phyloP scores from a whole-genome alignment of 2,113 vertebrate species.

The Antechinus flavipes region DNA sequence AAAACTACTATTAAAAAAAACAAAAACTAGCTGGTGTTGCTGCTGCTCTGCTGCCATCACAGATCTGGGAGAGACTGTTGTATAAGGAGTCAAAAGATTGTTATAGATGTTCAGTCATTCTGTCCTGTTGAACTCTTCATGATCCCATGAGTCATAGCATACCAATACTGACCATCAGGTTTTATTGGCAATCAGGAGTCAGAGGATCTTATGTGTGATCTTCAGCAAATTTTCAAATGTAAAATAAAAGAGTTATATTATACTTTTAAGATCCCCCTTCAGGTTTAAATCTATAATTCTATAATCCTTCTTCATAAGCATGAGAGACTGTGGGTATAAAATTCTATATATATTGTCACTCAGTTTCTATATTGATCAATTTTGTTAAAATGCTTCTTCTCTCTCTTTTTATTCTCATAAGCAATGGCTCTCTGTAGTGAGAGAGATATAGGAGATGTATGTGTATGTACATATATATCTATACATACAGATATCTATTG shows the following conservation, averaged over 20 bases:
- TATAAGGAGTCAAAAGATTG: not conserved
- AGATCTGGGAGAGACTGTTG: not conserved
- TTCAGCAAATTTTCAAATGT: not conserved
- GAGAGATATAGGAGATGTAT: no score
- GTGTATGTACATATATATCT: no score
- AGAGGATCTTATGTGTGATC: not conserved
- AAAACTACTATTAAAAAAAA: not conserved
- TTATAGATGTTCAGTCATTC: no score
- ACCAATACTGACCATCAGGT: no score
- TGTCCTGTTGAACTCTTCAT: no score
- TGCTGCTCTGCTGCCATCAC: not conserved
- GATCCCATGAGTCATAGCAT: no score
- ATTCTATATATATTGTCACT: not conserved
- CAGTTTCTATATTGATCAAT: not conserved
- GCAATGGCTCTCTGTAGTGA: no score
- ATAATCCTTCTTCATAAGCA: not conserved
- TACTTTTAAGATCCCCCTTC: not conserved
- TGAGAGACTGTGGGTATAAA: not conserved
- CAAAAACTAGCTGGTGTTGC: not conserved
- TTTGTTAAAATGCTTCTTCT: not conserved
- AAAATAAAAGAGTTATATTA: not conserved
- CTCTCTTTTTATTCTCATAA: not conserved
- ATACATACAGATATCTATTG: no score
- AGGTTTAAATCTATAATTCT: not conserved
- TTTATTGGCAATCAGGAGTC: no score